phyloP scores from a whole-genome alignment of 2,797 vertebrate genomes.

The Girardinus metallicus region DNA sequence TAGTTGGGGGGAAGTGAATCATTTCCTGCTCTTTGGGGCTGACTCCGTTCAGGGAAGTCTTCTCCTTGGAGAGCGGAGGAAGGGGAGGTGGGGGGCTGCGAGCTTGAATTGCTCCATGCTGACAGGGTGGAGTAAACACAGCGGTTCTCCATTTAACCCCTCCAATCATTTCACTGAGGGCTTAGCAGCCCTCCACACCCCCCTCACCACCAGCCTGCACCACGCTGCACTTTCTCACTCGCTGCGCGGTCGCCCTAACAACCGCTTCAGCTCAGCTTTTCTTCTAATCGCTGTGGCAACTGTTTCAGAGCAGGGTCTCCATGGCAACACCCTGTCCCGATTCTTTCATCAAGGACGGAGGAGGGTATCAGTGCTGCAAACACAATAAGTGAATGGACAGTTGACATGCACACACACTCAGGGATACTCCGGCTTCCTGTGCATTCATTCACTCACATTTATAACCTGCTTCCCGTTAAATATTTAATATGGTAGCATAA shows the following conservation, averaged over 20 bases:
- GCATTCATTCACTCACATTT: conserved; percentile 7
- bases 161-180: conserved; percentile 43
- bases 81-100: neutral
- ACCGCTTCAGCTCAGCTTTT: conserved; percentile 73
- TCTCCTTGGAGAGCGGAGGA: neutral
- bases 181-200: conserved; percentile 42
- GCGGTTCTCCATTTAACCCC: conserved; percentile 45
- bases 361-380: conserved; percentile 63
- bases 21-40: conserved; percentile 49
- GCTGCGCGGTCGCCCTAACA: conserved; percentile 72
- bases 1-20: conserved; percentile 52
- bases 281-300: conserved; percentile 80
- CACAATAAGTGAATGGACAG: conserved; percentile 51
- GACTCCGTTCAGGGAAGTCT: conserved; percentile 37
- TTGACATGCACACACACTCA: conserved; percentile 14
- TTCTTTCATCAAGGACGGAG: conserved; percentile 79
- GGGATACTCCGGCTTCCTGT: conserved; percentile 7
- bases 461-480: neutral
- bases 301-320: conserved; percentile 79
- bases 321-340: conserved; percentile 81
- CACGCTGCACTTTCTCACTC: conserved; percentile 51
- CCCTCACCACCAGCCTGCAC: conserved; percentile 9
- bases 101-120: conserved; percentile 27
- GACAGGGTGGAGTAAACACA: conserved; percentile 34
- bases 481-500: neutral